phyloP scores from a whole-genome alignment of 2,113 vertebrate species.

The Neotoma lepida region DNA sequence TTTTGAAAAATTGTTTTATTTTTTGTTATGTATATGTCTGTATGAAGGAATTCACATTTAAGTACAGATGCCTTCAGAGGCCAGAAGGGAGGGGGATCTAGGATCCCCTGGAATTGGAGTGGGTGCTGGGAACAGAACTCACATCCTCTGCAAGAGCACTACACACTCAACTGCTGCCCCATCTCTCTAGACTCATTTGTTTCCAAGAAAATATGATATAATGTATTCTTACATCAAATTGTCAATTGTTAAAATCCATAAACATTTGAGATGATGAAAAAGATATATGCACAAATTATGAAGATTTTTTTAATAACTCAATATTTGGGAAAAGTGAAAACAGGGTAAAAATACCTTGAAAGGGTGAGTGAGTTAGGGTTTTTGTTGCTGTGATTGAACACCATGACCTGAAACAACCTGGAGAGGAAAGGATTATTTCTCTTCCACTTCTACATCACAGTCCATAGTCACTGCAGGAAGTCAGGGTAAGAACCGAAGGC shows the following conservation, averaged over 20 bases:
- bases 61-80: not conserved
- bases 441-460: not conserved
- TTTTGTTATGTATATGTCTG: not conserved
- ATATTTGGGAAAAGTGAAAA: slow-evolving; percentile 19
- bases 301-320: not conserved
- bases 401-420: not conserved
- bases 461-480: not conserved
- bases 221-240: not conserved
- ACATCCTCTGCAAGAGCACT: not conserved
- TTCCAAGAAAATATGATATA: not conserved
- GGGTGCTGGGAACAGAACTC: not conserved
- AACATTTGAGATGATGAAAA: slow-evolving; percentile 24
- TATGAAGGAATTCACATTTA: not conserved
- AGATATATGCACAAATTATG: not conserved
- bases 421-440: not conserved
- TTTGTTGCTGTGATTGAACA: not conserved
- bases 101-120: not conserved
- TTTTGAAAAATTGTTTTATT: not conserved
- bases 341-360: not conserved
- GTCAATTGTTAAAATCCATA: slow-evolving; percentile 6
- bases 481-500: not conserved
- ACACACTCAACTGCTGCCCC: not conserved
- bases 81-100: not conserved
- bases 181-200: not conserved
- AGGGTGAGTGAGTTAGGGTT: not conserved